Evolutionary conservation across 1,140 invertebrate species (phyloP), one percentile per base, ranked within the genome.

Genomic region (Aleiodes sp.): DNA sequence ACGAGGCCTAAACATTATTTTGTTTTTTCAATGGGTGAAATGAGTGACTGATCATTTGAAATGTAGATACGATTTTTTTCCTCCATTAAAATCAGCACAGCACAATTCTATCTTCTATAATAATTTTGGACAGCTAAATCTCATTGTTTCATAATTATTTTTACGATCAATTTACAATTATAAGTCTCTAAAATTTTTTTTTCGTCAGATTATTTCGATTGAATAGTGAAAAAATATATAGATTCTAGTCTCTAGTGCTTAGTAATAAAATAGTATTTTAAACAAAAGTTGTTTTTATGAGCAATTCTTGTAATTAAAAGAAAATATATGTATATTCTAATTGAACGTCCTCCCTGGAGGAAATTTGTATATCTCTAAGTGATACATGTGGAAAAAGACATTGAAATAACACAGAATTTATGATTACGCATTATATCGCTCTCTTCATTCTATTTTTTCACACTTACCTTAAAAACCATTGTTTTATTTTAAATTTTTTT

Each of bases 391-490:
- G 26, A 52, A 52, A 52, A 52, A 52, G 10, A 21, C 21, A 52
- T 16, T 52, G 26, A 52, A 52, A 52, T 52, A 52, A 52, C 46
- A 52, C 19, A 52, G 46, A 52, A 52, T 21, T 24, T 52, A 16
- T 16, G 46, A 21, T 2, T 46, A 46, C 41, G 41, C 41, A 52
- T n/a, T n/a, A n/a, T 52, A 24, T 21, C 10, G 21, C 10, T 52
- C 16, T 24, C 46, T 52, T 52, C 46, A 52, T 21, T 21, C 46
- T 52, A 52, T 21, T 24, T 67, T 67, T 57, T 62, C 19, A 63
- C 70, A 71, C 70, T 71, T 71, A 71, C 70, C 70, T 71, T 71
- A 71, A 57, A n/a, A 66, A 35, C 57, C 57, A 65, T 52, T 67
- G 21, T n/a, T n/a, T 59, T 62, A 41, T 70, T 39, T 12, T 24